These are phyloP conservation scores for Tadarida brasiliensis DNA, from an alignment of 2,797 vertebrate genomes.

Conservation along the genomic window DNA sequence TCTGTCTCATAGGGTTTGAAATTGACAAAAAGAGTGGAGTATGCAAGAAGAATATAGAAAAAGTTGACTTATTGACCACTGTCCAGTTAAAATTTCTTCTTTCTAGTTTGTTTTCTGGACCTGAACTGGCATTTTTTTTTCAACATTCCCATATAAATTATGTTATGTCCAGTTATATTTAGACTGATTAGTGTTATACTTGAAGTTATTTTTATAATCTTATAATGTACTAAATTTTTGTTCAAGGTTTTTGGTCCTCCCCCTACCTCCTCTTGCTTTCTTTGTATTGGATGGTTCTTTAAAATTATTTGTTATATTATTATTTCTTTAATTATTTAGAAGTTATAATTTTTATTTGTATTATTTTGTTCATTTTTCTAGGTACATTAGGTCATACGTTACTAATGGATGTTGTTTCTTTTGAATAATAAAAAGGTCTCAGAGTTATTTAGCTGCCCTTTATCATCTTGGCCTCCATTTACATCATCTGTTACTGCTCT, in stretches of 20 bases:
- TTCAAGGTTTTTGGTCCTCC: neutral
- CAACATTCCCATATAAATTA: neutral
- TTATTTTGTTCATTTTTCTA: neutral
- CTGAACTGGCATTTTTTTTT: neutral
- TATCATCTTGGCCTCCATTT: neutral
- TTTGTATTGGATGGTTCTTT: neutral
- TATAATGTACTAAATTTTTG: neutral
- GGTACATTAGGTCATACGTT: neutral
- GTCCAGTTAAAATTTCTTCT: neutral
- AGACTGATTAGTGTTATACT: neutral
- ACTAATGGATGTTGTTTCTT: neutral
- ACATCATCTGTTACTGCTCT: neutral
- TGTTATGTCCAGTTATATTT: neutral
- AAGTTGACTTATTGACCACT: neutral
- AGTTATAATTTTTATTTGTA: neutral
- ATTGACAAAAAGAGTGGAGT: neutral
- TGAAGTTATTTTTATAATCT: neutral
- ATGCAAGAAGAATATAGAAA: neutral
- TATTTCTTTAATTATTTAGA: neutral
- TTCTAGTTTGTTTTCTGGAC: neutral
- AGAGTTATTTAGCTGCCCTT: neutral
- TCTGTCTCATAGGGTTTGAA: neutral
- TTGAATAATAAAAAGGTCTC: neutral
- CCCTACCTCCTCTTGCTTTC: neutral
- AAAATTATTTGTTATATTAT: neutral